Base-by-base conservation (phyloP, 2,797 vertebrate genomes). In the Amblyopsis hoosieri region DNA sequence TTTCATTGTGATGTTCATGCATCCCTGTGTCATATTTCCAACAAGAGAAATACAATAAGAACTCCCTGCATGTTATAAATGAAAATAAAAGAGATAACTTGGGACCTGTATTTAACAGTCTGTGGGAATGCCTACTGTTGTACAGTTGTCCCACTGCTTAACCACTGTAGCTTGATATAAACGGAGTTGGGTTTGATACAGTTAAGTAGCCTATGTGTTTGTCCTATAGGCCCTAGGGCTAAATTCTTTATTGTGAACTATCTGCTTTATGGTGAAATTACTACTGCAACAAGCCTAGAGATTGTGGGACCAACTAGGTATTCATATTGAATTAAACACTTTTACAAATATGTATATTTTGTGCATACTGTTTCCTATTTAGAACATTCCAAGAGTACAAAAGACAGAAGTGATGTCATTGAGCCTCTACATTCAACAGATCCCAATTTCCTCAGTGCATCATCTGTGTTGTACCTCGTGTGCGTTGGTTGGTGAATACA, bases 241-340 rank as follows among this genome's bases (percentile, higher is more conserved):
- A 62, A 61, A 61, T 60, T 70, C 23, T 72, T 54, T 51, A 52
- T 48, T 51, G 52, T 69, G 54, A 71, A 67, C 33, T 54, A 63
- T 72, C 57, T 46, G 77, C 66, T 77, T 72, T 62, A 74, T 66
- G 72, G 60, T 69, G 63, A 69, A 69, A 74, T 2, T 2, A 74
- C 17, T 57, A 71, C 57, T 45, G 65, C 72, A 49, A 69, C 42
- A 60, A 71, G 80, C 49, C 53, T 13, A 17, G 62, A 75, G 51
- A 45, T 55, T 54, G 56, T 67, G 77, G 74, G 78, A 78, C 74
- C 67, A 75, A 76, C 53, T 52, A 69, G 74, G 67, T 67, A 33
- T 60, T 81, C 54, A 57, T 76, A 82, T 74, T 60, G 60, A 45
- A 67, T 73, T 70, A 10, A 64, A 72, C 54, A 66, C 45, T 71